Evolutionary conservation across 2,113 vertebrate species (phyloP).

Genomic region (Daphoenositta chrysoptera): DNA sequence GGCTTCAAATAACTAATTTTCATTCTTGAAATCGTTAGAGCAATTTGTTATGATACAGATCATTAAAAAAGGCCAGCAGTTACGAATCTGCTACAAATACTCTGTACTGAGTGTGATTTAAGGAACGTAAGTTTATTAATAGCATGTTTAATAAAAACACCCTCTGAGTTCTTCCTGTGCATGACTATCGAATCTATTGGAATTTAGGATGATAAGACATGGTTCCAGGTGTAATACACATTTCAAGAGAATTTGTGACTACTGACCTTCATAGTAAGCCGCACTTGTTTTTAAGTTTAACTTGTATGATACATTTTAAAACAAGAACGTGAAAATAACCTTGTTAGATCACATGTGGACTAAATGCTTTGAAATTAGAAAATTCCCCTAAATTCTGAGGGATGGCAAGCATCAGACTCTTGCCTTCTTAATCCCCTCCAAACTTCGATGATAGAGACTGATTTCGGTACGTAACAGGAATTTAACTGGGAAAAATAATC

Average conservation of each 20-base stretch:
- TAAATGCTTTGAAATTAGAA: background rate
- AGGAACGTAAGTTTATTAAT: background rate
- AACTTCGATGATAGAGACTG: background rate
- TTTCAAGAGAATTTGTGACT: background rate
- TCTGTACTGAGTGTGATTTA: background rate
- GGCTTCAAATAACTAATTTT: slow-evolving; percentile 6
- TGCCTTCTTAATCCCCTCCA: background rate
- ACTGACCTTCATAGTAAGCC: background rate
- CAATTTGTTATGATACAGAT: background rate
- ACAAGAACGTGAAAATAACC: background rate
- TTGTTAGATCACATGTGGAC: background rate
- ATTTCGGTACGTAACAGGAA: background rate
- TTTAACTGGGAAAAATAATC: background rate
- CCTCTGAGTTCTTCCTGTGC: background rate
- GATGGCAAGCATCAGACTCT: background rate
- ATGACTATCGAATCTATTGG: background rate
- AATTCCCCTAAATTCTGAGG: background rate
- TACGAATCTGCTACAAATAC: background rate
- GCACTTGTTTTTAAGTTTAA: background rate
- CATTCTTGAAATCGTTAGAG: background rate
- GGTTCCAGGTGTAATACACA: background rate
- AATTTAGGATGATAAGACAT: background rate
- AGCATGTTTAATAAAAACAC: background rate
- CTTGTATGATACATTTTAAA: background rate
- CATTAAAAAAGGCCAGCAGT: background rate